Percentiles rank a stretch among this genome's conserved stretches.
Conservation (phyloP, 2,888 invertebrate genomes). For the Epinotia demarniana region DNA sequence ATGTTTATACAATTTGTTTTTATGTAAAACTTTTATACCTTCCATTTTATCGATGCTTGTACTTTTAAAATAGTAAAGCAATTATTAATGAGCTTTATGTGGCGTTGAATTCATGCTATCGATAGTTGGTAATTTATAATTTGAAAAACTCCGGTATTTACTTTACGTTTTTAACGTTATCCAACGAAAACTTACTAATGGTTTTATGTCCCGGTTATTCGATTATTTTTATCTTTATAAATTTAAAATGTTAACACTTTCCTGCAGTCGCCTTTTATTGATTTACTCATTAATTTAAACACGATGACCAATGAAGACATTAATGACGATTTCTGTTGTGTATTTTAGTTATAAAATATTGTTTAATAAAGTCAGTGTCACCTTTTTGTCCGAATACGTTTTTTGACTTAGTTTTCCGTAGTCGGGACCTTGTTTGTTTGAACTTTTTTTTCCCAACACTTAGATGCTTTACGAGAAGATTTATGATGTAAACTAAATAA, state of each 20-base stretch:
- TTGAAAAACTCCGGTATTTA: conserved; percentile 24
- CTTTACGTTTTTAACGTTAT: conserved; percentile 34
- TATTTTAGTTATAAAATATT: not conserved
- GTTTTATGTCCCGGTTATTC: conserved; percentile 14
- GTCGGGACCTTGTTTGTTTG: too few relatives aligned
- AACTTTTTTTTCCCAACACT: too few relatives aligned
- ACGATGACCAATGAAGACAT: conserved; percentile 13
- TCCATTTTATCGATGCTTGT: conserved; percentile 33
- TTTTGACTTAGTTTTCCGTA: too few relatives aligned
- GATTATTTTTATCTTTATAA: conserved; percentile 42
- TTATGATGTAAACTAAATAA: not conserved
- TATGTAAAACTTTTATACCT: conserved; percentile 34
- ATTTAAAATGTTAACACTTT: conserved; percentile 41
- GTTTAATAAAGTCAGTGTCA: too few relatives aligned
- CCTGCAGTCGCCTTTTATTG: conserved; percentile 13
- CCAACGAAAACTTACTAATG: conserved; percentile 32
- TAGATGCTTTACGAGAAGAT: not conserved
- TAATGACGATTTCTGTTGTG: not conserved
- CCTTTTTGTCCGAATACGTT: too few relatives aligned
- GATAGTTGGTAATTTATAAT: conserved; percentile 38
- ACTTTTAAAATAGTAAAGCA: conserved; percentile 31
- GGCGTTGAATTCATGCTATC: conserved; percentile 43
- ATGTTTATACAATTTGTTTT: conserved; percentile 54
- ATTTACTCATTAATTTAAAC: conserved; percentile 15
- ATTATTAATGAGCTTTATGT: conserved; percentile 40